These are phyloP conservation scores for Chrysemys picta DNA, from an alignment of 2,113 vertebrate species.

Conservation along the genomic window DNA sequence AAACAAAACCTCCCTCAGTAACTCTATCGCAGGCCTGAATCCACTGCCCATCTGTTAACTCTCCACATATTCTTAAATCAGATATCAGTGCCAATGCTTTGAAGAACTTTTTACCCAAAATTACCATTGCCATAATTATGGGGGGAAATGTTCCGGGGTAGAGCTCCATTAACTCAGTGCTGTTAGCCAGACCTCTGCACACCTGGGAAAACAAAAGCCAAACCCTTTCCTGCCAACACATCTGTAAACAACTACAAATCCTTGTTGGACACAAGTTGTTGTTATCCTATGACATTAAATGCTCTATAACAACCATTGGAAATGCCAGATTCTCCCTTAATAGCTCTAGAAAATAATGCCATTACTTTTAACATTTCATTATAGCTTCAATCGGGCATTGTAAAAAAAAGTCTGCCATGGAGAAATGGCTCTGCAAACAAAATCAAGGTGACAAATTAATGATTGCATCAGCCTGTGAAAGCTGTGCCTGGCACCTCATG, in stretches of 20 bases:
- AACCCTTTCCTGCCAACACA: rapidly evolving
- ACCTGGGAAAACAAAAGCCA: neutral
- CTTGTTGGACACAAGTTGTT: neutral
- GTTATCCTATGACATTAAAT: neutral
- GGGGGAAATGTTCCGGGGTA: neutral
- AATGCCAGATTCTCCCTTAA: neutral
- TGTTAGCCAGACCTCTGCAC: neutral
- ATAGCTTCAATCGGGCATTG: rapidly evolving
- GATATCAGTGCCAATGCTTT: neutral
- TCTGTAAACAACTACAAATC: neutral
- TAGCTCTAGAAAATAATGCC: neutral
- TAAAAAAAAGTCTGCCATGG: neutral
- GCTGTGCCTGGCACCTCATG: conserved; percentile 31
- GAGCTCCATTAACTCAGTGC: neutral
- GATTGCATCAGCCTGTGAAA: conserved; percentile 63
- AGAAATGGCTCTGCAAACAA: conserved; percentile 49
- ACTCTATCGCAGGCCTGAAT: conserved; percentile 68
- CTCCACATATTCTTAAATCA: conserved; percentile 44
- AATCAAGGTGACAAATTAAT: conserved; percentile 9
- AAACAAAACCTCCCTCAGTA: conserved; percentile 73
- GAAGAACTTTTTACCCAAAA: neutral
- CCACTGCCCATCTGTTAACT: conserved; percentile 58
- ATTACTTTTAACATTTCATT: neutral
- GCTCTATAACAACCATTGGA: neutral
- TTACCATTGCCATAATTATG: neutral